Conservation (phyloP, 2,113 vertebrate species). For the Lontra canadensis region DNA sequence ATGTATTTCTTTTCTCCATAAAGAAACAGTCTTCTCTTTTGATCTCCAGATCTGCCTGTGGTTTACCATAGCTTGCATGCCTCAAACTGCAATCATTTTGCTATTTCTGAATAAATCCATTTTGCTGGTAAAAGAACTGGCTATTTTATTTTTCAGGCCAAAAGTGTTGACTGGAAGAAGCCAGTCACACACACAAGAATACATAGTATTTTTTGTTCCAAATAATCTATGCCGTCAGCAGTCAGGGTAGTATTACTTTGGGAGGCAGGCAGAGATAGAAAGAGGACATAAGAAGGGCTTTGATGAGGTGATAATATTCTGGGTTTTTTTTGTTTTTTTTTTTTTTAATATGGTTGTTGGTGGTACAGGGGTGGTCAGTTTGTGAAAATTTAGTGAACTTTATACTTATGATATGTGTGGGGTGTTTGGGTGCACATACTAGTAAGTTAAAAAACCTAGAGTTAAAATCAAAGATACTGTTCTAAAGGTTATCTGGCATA, state of each 20-base stretch:
- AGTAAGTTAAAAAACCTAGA: not conserved
- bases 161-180: not conserved
- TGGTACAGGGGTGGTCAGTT: not conserved
- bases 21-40: not conserved
- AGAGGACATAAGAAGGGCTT: not conserved
- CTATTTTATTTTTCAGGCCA: not conserved
- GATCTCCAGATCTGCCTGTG: not conserved
- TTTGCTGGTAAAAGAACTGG: not conserved
- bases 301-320: not conserved
- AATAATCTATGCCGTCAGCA: not conserved
- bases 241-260: not conserved
- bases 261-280: not conserved
- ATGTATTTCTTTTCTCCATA: not conserved
- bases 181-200: not conserved
- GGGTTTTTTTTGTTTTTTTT: not conserved
- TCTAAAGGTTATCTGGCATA: conserved; percentile 61
- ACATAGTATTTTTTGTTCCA: not conserved
- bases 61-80: not conserved
- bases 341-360: not conserved
- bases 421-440: not conserved
- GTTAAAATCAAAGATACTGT: conserved; percentile 63
- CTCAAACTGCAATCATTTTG: not conserved
- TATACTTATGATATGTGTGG: not conserved
- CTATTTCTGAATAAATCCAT: not conserved
- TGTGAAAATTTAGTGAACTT: not conserved